Evolutionary conservation across 2,797 vertebrate genomes (phyloP), one percentile per base, ranked within the genome.

Genomic region (Onychomys leucogaster): DNA sequence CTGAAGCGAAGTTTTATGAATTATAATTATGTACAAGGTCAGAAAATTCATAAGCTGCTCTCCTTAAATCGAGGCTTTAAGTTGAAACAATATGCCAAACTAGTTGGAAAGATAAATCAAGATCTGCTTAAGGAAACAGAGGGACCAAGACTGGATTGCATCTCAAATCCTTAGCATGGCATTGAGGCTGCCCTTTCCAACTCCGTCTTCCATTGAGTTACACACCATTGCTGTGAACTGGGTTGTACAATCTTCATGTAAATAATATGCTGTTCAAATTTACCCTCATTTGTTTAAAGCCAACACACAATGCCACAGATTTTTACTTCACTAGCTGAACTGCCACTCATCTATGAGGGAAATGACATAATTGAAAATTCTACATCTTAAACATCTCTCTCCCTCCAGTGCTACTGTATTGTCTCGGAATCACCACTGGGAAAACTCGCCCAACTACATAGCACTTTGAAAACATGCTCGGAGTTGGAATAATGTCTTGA

Each of bases 1-100:
- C 17, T 76, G 63, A 92, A 90, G 34, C 29, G 75, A 90, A 23
- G 11, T 67, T 96, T 89, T 76, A 90, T 89, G n/a, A 91, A 75
- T 78, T 29, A 13, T 41, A 87, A 69, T 94, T 86, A 92, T 43
- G 29, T 73, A 25, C 32, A 63, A 25, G 89, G 89, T 94, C 92
- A 52, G 83, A 94, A 89, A 85, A 63, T 25, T 86, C 73, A 90
- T n/a, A 89, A 84, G 11, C 46, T 89, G 63, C 46, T 83, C 8
- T 82, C 63, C 32, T 96, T 73, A 90, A 77, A 96, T 65, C 63
- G 27, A 9, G 43, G 43, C 27, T 77, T 77, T 49, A 29, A 61
- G 46, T 89, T 95, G 80, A 90, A 95, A 43, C 2, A 73, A 41
- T 17, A 77, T 77, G 43, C 43, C 7, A 5, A 92, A 84, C 80